Conservation (phyloP, 1,140 invertebrate species). For the Atopsyche davidsoni region DNA sequence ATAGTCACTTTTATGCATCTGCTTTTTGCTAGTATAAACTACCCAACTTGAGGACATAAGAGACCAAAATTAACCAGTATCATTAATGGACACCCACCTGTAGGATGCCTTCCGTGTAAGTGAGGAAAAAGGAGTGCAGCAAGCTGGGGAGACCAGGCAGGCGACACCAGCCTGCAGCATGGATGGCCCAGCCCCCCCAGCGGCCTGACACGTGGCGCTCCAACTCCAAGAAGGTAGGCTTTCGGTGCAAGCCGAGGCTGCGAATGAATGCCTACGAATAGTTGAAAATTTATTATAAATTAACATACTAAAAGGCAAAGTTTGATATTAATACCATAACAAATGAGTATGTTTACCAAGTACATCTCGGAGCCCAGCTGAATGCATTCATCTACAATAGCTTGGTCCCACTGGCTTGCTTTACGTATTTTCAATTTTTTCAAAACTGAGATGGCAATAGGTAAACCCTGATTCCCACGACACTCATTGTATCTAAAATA, state of each 20-base stretch:
- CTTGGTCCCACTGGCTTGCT: conserved; percentile 10
- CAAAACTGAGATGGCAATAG: neutral
- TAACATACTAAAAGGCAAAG: neutral
- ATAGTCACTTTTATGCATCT: neutral
- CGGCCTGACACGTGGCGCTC: neutral
- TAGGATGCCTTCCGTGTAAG: neutral
- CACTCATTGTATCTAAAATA: conserved; percentile 13
- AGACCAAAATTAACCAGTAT: too few relatives aligned
- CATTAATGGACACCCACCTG: conserved; percentile 7
- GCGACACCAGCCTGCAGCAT: conserved; percentile 6
- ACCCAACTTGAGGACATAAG: too few relatives aligned
- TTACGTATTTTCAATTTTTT: neutral
- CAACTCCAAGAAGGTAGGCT: conserved; percentile 3
- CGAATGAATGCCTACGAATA: conserved; percentile 3
- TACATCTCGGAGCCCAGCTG: conserved; percentile 7
- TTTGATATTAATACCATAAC: neutral
- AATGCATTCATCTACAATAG: conserved; percentile 1
- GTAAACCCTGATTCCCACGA: neutral
- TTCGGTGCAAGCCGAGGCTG: conserved; percentile 3
- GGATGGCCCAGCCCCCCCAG: conserved; percentile 6
- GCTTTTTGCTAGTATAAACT: too few relatives aligned
- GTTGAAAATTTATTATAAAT: neutral
- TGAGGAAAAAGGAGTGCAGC: neutral
- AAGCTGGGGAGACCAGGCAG: conserved; percentile 7
- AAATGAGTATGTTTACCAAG: conserved; percentile 2